Percentiles rank a stretch among this genome's conserved stretches.
Evolutionary conservation across 2,888 invertebrate species (phyloP).

Genomic region (Ormyrus rosae): DNA sequence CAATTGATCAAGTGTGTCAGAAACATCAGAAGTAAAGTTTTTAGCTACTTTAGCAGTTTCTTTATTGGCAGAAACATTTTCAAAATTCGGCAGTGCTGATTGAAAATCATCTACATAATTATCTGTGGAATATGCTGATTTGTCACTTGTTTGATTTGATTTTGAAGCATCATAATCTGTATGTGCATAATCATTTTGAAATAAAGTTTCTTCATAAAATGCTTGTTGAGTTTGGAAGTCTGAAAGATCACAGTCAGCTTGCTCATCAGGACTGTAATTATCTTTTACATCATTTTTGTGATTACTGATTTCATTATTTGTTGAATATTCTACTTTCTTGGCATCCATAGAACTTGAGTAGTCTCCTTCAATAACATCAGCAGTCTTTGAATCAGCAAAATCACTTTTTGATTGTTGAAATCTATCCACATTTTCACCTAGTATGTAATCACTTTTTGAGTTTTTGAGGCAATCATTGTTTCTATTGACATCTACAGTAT

Average conservation of each 20-base stretch:
- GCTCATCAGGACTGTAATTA: constrained; percentile 37
- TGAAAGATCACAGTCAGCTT: constrained; percentile 69
- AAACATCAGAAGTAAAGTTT: constrained; percentile 28
- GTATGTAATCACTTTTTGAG: constrained; percentile 34
- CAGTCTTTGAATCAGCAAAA: constrained; percentile 50
- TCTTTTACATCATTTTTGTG: constrained; percentile 39
- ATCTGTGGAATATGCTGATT: constrained; percentile 44
- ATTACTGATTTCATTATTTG: constrained; percentile 29
- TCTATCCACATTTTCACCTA: constrained; percentile 35
- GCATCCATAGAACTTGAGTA: constrained; percentile 31
- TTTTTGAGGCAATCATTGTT: constrained; percentile 41
- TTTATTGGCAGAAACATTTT: constrained; percentile 46
- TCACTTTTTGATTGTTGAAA: constrained; percentile 53
- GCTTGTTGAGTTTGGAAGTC: constrained; percentile 73
- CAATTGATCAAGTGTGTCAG: constrained; percentile 27
- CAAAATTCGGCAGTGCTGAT: constrained; percentile 53
- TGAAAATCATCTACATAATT: constrained; percentile 40
- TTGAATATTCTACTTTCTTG: constrained; percentile 34
- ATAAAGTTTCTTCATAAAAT: constrained; percentile 43
- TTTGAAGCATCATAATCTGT: constrained; percentile 27
- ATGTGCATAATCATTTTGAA: constrained; percentile 38
- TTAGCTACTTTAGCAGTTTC: constrained; percentile 28
- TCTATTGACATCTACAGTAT: constrained; percentile 38
- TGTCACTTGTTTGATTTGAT: constrained; percentile 50
- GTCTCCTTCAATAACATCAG: constrained; percentile 33